Evolutionary conservation across 2,888 invertebrate species (phyloP), one percentile per base, ranked within the genome.

Genomic region (Ceramica pisi): DNA sequence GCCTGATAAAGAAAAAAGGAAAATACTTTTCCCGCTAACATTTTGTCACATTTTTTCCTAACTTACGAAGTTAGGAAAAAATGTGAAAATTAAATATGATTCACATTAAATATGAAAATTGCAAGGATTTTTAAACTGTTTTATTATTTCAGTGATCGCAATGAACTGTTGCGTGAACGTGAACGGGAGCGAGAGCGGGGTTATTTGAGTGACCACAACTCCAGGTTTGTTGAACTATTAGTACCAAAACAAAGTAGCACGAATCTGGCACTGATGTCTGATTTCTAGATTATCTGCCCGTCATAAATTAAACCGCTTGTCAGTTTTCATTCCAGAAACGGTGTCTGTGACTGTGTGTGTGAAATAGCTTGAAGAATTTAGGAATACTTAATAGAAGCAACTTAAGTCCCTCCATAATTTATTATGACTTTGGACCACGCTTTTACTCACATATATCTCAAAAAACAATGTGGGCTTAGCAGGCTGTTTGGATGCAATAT

Each of bases 171-270:
- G 89, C 95, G 98, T 75, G 98, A 98, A 90, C 97, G 98, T 64
- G 97, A 98, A 80, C 92, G 97, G 31, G 97, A 97, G 81, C 92
- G 94, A 56, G 96, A 86, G 74, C 89, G 97, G 56, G 98, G 98
- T 78, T 98, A 98, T 90, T 96, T 98, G 81, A 98, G 98, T 89
- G 98, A 98, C 91, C 98, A 98, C 88, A 98, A 97, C 92, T 97
- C 98, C 78, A 97, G 98, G 97, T 98, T 60, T 55, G 83, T 71
- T 38, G 1, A 21, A 8, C n/a, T 38, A 46, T 19, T 46, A 46
- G n/a, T 48, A n/a, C 1, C 10, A 5, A 35, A 10, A n/a, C n/a
- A n/a, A 5, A 5, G n/a, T 51, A 51, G 12, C 21, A 51, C 19
- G 19, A 9, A 21, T 38, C 16, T 21, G 8, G 38, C 14, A n/a